Conservation (phyloP, 2,888 invertebrate genomes). For the Orthosia cruda region DNA sequence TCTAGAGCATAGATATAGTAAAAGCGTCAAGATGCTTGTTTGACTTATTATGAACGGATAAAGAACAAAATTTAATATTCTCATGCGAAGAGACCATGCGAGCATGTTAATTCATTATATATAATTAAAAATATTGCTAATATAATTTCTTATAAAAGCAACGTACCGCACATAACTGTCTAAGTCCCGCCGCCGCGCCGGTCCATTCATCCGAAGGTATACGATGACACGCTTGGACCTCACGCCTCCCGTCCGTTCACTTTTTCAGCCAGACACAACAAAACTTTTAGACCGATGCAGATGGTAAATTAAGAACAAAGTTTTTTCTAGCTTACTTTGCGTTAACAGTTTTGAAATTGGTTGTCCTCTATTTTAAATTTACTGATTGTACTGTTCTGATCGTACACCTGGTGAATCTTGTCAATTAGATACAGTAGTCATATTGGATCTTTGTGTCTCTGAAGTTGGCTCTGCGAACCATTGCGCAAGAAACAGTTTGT, state of each 20-base stretch:
- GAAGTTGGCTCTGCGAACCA: too few species aligned
- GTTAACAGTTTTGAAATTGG: not conserved
- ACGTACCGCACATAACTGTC: not conserved
- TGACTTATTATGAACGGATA: not conserved
- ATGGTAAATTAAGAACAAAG: not conserved
- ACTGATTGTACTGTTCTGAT: too few species aligned
- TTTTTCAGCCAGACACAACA: conserved; percentile 2
- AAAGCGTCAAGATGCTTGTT: too few species aligned
- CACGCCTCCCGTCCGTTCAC: not conserved
- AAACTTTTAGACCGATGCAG: conserved; percentile 1
- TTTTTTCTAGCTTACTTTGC: not conserved
- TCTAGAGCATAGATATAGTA: too few species aligned
- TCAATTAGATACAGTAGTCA: too few species aligned
- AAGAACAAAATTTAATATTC: not conserved
- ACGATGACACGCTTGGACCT: not conserved
- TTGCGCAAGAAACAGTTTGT: too few species aligned
- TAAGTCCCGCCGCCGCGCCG: not conserved
- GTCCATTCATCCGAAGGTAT: not conserved
- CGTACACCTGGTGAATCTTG: too few species aligned
- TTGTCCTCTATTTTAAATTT: not conserved
- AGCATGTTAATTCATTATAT: too few species aligned
- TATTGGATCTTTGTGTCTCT: too few species aligned
- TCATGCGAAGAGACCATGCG: too few species aligned
- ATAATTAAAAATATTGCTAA: too few species aligned
- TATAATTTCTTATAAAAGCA: too few species aligned